Conservation (phyloP, 2,797 vertebrate species). For the Muscicapa comitata region DNA sequence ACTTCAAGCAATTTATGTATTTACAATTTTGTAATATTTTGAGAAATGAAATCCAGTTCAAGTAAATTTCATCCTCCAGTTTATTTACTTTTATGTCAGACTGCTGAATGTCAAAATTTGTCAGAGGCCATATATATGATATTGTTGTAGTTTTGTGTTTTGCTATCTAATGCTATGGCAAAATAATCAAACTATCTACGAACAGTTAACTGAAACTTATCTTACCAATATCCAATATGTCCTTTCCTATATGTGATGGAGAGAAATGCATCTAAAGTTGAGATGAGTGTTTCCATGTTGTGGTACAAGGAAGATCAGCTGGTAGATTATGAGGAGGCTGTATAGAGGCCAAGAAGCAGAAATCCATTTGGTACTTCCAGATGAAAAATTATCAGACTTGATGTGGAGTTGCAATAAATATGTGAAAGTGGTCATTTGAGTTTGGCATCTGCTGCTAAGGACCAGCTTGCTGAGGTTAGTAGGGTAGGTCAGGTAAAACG, state of each 20-base stretch:
- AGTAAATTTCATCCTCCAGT: neutral
- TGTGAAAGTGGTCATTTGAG: slow-evolving; percentile 31
- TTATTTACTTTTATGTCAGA: neutral
- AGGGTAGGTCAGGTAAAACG: slow-evolving; percentile 15
- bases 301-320: neutral
- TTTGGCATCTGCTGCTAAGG: slow-evolving; percentile 31
- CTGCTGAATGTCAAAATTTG: neutral
- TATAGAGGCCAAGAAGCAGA: neutral
- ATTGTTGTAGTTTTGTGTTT: neutral
- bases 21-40: neutral
- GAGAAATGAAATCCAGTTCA: neutral
- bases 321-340: neutral
- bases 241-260: neutral
- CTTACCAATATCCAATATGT: neutral
- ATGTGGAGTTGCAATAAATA: neutral
- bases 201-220: neutral
- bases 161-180: neutral
- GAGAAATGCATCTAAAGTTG: neutral
- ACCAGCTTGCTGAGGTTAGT: neutral
- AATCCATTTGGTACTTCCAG: neutral
- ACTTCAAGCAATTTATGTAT: neutral
- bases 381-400: neutral
- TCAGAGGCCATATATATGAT: neutral
- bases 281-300: neutral
- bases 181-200: neutral